These are phyloP conservation scores for Mesembrinibis cayennensis DNA, from an alignment of 2,113 vertebrate genomes.

Conservation along the genomic window DNA sequence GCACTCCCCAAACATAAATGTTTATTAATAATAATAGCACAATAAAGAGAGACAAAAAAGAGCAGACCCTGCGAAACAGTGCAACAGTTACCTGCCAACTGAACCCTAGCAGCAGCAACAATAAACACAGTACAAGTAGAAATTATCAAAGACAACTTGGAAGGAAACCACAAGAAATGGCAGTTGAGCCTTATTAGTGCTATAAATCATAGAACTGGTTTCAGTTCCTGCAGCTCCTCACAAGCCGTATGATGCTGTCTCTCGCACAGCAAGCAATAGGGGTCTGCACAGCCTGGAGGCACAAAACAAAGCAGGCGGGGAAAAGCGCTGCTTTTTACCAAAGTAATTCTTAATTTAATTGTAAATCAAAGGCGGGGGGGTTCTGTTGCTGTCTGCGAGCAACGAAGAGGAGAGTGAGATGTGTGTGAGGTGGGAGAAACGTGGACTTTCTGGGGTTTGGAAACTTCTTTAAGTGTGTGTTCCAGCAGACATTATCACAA, in stretches of 20 bases:
- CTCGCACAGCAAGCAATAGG: slow-evolving; percentile 48
- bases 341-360: slow-evolving; percentile 69
- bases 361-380: slow-evolving; percentile 31
- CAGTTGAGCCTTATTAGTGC: slow-evolving; percentile 73
- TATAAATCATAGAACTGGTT: slow-evolving; percentile 73
- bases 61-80: neutral
- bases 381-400: neutral
- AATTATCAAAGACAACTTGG: slow-evolving; percentile 64
- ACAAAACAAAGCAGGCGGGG: slow-evolving; percentile 7
- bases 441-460: neutral
- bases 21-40: neutral
- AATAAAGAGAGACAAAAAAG: neutral
- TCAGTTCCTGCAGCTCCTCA: slow-evolving; percentile 59
- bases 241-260: slow-evolving; percentile 15
- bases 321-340: slow-evolving; percentile 2
- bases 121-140: slow-evolving; percentile 17
- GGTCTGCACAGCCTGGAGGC: slow-evolving; percentile 56
- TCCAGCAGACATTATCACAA: neutral
- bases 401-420: neutral
- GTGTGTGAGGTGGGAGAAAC: neutral
- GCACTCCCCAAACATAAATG: neutral
- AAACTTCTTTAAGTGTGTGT: neutral
- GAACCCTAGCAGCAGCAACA: slow-evolving; percentile 30
- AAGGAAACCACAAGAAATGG: slow-evolving; percentile 71
- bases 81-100: slow-evolving; percentile 38